These are phyloP conservation scores for Andrena haemorrhoa DNA, from an alignment of 2,888 invertebrate genomes.

Conservation along the genomic window DNA sequence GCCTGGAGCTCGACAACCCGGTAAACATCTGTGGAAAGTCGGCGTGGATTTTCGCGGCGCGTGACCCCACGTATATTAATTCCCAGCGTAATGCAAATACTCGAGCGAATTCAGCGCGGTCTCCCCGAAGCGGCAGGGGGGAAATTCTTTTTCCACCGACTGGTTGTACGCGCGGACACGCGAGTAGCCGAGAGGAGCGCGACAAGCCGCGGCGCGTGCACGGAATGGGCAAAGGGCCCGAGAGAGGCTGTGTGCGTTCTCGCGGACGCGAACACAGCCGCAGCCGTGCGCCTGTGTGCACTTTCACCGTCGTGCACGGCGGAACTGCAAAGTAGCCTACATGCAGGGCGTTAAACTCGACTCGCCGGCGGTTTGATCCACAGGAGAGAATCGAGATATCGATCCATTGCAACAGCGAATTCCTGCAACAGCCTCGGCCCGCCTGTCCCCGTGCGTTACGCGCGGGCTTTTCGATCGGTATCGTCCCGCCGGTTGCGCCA, in stretches of 20 bases:
- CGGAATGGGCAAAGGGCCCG: slow-evolving; percentile 14
- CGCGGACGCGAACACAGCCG: not conserved
- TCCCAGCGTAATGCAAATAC: slow-evolving; percentile 38
- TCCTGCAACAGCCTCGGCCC: slow-evolving; percentile 39
- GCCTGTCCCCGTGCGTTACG: slow-evolving; percentile 34
- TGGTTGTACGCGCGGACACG: slow-evolving; percentile 35
- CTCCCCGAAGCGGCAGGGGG: slow-evolving; percentile 17
- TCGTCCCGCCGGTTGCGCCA: slow-evolving; percentile 51
- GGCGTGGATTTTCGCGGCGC: not conserved
- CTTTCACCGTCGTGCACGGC: slow-evolving; percentile 74
- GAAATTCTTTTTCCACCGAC: slow-evolving; percentile 38
- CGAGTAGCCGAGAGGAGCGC: slow-evolving; percentile 14
- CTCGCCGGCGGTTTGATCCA: slow-evolving; percentile 66
- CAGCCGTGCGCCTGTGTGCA: slow-evolving; percentile 64
- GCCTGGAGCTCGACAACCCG: not conserved
- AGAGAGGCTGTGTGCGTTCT: not conserved
- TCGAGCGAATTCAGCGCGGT: slow-evolving; percentile 21
- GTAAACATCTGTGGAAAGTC: not conserved
- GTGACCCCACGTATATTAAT: slow-evolving; percentile 9
- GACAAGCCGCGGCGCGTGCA: slow-evolving; percentile 55
- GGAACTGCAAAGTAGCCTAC: slow-evolving; percentile 75
- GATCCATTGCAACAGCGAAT: slow-evolving; percentile 73
- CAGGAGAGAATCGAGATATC: slow-evolving; percentile 69
- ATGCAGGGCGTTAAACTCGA: slow-evolving; percentile 76
- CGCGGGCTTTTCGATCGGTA: slow-evolving; percentile 48